Conservation (phyloP, 2,888 invertebrate genomes). For the Criorhina ranunculi region DNA sequence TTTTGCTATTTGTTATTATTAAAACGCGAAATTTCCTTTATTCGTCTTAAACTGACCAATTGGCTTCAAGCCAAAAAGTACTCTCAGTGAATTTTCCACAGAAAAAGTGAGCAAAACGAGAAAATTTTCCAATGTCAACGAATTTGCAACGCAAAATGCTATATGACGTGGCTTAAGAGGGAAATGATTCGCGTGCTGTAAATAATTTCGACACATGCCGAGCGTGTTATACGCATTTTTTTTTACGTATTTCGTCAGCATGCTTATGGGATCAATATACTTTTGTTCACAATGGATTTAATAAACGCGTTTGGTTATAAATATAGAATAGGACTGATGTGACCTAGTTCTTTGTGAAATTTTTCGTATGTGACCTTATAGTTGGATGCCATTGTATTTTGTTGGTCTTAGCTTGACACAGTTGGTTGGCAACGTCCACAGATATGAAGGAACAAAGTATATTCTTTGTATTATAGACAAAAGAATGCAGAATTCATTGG, state of each 20-base stretch:
- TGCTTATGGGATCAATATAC: conserved; percentile 31
- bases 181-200: conserved; percentile 39
- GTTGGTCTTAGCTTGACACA: no score
- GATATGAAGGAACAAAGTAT: no score
- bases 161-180: conserved; percentile 27
- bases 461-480: no score
- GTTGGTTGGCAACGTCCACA: no score
- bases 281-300: conserved; percentile 12
- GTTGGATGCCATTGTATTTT: no score
- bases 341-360: conserved; percentile 30
- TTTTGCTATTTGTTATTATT: conserved; percentile 37
- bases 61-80: conserved; percentile 58
- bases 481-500: no score
- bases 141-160: conserved; percentile 45
- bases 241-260: conserved; percentile 4
- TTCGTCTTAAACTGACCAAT: conserved; percentile 62
- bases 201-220: conserved; percentile 35
- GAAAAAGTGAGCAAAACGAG: conserved; percentile 14
- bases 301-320: background rate
- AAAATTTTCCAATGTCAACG: conserved; percentile 60
- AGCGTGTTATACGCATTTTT: conserved; percentile 15
- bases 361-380: background rate
- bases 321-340: background rate
- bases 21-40: conserved; percentile 63
- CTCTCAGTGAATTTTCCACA: conserved; percentile 22